Conservation (phyloP, 2,797 vertebrate species). For the Gouania willdenowi region DNA sequence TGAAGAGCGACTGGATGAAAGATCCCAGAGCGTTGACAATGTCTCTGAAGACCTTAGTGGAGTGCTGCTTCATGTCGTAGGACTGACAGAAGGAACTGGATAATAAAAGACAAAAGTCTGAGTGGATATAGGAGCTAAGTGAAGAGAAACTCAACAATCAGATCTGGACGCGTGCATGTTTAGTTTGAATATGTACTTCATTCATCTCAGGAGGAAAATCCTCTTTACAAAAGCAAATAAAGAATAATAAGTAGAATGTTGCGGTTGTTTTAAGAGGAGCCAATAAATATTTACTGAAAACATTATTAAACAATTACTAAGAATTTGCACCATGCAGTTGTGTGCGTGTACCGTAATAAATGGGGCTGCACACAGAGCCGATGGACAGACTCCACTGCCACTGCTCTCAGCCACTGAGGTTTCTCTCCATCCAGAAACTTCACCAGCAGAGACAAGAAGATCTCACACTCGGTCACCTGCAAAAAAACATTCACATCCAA, state of each 20-base stretch:
- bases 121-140: too few relatives aligned
- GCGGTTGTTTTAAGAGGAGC: too few relatives aligned
- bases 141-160: too few relatives aligned
- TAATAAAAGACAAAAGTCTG: neutral
- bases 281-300: neutral
- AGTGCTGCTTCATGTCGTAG: constrained; percentile 98
- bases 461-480: constrained; percentile 99
- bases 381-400: constrained; percentile 96
- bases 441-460: constrained; percentile 95
- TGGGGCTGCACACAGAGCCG: constrained; percentile 96
- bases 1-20: constrained; percentile 97
- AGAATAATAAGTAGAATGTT: too few relatives aligned
- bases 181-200: too few relatives aligned
- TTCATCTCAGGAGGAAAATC: too few relatives aligned
- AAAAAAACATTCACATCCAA: constrained; percentile 30
- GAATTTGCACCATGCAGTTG: neutral
- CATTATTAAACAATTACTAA: neutral
- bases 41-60: constrained; percentile 97
- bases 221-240: too few relatives aligned
- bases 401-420: constrained; percentile 96
- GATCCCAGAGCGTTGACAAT: constrained; percentile 97
- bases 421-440: constrained; percentile 99
- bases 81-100: constrained; percentile 95
- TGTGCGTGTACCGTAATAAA: constrained; percentile 85
- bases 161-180: too few relatives aligned